A percentile compares a stretch with the other conserved stretches of the same genome.
These are phyloP conservation scores for Umimayanthus chanpuru DNA, from an alignment of 92 coral and sea anemone species.

Conservation along the genomic window DNA sequence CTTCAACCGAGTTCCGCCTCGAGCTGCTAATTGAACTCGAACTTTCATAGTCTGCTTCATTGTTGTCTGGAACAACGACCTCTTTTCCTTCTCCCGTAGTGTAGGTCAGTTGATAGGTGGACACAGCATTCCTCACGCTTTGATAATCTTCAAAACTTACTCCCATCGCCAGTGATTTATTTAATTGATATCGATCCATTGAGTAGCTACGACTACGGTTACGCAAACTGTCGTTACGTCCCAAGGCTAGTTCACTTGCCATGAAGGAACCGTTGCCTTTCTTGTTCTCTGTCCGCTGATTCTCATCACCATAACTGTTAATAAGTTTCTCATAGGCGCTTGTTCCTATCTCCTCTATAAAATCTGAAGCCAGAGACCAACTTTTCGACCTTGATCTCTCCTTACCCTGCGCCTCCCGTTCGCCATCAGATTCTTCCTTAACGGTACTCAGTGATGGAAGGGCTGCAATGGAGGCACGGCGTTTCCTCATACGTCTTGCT, in stretches of 20 bases:
- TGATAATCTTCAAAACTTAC: neutral
- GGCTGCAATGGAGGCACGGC: constrained; percentile 21
- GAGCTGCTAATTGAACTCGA: neutral
- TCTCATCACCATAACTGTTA: neutral
- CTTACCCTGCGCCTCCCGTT: neutral
- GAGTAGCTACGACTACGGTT: neutral
- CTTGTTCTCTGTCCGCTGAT: neutral
- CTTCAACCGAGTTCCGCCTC: neutral
- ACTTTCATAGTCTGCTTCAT: neutral
- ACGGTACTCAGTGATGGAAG: constrained; percentile 23
- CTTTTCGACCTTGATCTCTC: neutral
- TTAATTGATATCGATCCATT: neutral
- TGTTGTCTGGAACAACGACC: neutral
- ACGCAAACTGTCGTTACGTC: neutral
- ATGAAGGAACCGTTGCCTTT: neutral
- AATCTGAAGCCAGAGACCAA: neutral
- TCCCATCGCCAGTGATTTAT: neutral
- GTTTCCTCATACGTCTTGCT: neutral
- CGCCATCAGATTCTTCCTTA: constrained; percentile 24
- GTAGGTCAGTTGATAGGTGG: constrained; percentile 18
- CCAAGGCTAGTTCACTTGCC: neutral
- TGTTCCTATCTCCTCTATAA: neutral
- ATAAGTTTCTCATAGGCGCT: neutral
- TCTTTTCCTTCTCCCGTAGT: neutral
- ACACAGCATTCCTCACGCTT: neutral